Evolutionary conservation across 1,140 invertebrate species (phyloP).

Genomic region (Nebria ingens): DNA sequence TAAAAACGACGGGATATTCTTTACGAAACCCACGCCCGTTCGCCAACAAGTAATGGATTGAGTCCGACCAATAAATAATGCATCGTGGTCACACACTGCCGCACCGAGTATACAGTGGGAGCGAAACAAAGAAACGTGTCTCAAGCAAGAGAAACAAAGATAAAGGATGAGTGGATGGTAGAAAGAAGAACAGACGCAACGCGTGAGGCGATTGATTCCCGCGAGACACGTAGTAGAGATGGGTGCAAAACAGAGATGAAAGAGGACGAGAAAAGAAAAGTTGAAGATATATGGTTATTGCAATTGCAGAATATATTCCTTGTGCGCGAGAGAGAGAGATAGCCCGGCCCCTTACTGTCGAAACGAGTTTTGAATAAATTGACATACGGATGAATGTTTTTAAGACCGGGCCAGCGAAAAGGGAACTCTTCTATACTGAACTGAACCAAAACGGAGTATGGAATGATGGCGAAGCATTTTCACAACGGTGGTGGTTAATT

Average conservation of each 20-base stretch:
- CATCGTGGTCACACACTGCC: neutral
- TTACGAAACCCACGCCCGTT: neutral
- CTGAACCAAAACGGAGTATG: too few relatives aligned
- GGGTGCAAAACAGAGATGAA: neutral
- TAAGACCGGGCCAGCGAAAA: slow-evolving; percentile 5
- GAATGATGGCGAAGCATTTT: too few relatives aligned
- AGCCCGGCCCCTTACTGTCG: slow-evolving; percentile 20
- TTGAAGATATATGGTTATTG: slow-evolving; percentile 23
- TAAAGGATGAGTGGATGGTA: neutral
- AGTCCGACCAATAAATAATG: neutral
- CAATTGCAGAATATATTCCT: slow-evolving; percentile 24
- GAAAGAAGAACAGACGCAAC: neutral
- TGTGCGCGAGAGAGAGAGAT: neutral
- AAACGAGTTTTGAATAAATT: slow-evolving; percentile 24
- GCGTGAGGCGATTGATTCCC: neutral
- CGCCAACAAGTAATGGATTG: neutral
- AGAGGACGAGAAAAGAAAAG: neutral
- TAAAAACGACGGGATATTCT: neutral
- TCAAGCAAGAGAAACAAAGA: neutral
- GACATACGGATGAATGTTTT: slow-evolving; percentile 21
- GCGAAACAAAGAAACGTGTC: too few relatives aligned
- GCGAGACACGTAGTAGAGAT: neutral
- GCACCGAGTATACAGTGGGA: neutral
- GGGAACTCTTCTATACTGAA: too few relatives aligned
- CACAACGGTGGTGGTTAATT: slow-evolving; percentile 5